These are phyloP conservation scores for Semnornis frantzii DNA, from an alignment of 2,113 vertebrate genomes.

Conservation along the genomic window DNA sequence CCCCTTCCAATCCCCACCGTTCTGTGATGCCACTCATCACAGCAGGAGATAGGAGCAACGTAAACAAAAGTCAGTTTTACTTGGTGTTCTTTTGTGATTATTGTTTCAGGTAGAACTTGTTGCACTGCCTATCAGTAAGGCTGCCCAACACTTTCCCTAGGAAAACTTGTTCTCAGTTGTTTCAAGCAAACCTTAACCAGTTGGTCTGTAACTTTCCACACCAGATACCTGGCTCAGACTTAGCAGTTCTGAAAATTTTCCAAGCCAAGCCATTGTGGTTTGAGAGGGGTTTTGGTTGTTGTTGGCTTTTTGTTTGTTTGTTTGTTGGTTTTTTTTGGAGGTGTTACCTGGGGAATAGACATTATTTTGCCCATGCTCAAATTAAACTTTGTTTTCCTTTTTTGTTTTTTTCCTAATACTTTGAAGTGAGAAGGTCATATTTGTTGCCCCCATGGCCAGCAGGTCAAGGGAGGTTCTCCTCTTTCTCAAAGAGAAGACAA, in stretches of 20 bases:
- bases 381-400: background rate
- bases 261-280: background rate
- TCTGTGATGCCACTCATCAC: background rate
- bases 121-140: background rate
- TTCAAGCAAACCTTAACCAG: background rate
- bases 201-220: slow-evolving; percentile 2
- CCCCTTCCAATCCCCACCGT: too few species aligned
- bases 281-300: background rate
- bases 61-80: background rate
- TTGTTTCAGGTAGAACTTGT: background rate
- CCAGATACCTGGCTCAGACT: background rate
- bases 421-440: background rate
- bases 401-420: background rate
- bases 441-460: background rate
- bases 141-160: background rate
- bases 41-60: background rate
- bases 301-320: background rate
- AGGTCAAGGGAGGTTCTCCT: too few species aligned
- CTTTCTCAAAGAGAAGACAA: too few species aligned
- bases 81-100: background rate
- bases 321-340: background rate
- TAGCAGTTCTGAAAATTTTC: background rate
- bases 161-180: background rate
- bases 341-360: background rate
- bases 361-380: background rate